phyloP scores from a whole-genome alignment of 2,113 vertebrate species.

The Lepisosteus osseus region DNA sequence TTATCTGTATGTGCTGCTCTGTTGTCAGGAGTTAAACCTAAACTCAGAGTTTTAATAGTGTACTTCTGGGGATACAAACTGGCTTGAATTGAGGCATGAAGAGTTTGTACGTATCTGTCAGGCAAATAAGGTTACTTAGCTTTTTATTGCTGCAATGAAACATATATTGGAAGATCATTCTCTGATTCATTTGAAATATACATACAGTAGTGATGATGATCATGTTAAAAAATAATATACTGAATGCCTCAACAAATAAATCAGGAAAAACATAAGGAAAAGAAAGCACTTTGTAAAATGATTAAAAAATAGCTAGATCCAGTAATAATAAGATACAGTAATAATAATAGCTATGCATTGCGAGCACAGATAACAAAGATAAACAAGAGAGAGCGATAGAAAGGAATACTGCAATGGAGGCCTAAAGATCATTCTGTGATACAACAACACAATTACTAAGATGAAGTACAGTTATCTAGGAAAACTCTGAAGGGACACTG shows the following conservation, averaged over 20 bases:
- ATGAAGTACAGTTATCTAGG: too few relatives aligned
- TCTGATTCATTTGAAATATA: too few relatives aligned
- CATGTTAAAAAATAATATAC: not conserved
- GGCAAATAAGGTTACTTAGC: not conserved
- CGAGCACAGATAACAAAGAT: too few relatives aligned
- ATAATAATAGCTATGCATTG: not conserved
- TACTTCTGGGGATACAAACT: not conserved
- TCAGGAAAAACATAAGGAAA: not conserved
- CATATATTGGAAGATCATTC: not conserved
- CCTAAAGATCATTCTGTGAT: too few relatives aligned
- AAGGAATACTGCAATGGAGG: too few relatives aligned
- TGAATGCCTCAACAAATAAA: not conserved
- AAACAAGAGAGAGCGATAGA: too few relatives aligned
- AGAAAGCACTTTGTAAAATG: not conserved
- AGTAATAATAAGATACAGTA: not conserved
- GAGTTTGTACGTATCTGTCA: not conserved
- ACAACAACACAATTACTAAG: too few relatives aligned
- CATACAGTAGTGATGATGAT: too few relatives aligned
- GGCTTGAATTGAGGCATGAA: not conserved
- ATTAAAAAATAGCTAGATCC: not conserved
- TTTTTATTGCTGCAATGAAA: constrained; percentile 4
- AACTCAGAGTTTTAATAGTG: not conserved
- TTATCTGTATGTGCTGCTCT: not conserved
- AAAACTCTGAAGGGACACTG: too few relatives aligned
- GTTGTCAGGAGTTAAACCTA: not conserved